Conservation (phyloP, 2,797 vertebrate genomes). For the Caiman crocodilus region DNA sequence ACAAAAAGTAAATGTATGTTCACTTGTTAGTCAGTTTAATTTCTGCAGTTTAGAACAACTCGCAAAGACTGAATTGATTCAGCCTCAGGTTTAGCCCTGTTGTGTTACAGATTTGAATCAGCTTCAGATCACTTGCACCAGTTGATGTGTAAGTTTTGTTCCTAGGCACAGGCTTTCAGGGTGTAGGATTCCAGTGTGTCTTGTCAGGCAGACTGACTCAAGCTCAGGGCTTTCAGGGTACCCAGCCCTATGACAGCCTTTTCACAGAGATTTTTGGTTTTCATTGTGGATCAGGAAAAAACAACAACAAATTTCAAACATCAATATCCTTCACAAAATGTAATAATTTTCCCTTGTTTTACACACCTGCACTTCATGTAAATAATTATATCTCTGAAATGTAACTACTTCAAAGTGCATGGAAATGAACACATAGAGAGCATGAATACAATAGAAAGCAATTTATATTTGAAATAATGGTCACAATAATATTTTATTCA, state of each 20-base stretch:
- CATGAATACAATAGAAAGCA: not conserved
- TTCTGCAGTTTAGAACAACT: no score
- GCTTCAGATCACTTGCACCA: no score
- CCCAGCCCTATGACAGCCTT: not conserved
- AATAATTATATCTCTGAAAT: not conserved
- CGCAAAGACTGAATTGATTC: no score
- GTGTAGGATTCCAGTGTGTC: not conserved
- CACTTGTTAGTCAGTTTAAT: no score
- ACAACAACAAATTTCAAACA: not conserved
- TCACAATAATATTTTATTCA: not conserved
- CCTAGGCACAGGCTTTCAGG: not conserved
- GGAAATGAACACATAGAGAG: not conserved
- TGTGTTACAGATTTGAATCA: no score
- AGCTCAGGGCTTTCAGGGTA: not conserved
- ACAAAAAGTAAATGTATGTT: no score
- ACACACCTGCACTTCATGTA: not conserved
- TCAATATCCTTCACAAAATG: not conserved
- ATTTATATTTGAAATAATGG: not conserved
- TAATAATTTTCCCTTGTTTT: not conserved
- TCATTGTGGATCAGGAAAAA: not conserved
- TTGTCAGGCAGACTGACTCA: not conserved
- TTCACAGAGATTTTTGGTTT: not conserved
- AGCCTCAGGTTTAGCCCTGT: no score
- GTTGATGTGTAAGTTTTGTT: no score
- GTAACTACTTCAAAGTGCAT: not conserved